Evolutionary conservation across 2,888 invertebrate species (phyloP).

Genomic region (Strigamia transsilvanica): DNA sequence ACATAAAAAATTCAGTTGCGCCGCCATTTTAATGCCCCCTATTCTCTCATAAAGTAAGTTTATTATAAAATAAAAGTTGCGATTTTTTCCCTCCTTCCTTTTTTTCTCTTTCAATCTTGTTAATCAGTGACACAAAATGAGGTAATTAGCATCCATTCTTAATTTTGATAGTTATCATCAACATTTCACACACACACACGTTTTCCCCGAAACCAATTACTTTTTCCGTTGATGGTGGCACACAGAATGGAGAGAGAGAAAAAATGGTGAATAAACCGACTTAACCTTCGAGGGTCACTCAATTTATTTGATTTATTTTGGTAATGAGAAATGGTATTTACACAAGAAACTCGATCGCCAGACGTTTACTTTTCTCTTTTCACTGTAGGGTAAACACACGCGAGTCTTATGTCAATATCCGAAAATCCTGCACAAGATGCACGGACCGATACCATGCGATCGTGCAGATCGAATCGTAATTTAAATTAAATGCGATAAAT

Average conservation of each 20-base stretch:
- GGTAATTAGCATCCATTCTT: constrained; percentile 2
- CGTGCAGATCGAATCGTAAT: background rate
- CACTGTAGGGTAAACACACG: background rate
- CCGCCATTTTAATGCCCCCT: constrained; percentile 10
- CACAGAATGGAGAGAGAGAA: background rate
- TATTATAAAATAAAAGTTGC: constrained; percentile 2
- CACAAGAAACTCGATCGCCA: background rate
- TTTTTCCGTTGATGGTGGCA: background rate
- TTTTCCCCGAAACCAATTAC: background rate
- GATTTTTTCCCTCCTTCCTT: background rate
- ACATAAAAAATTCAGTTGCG: constrained; percentile 19
- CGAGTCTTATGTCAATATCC: background rate
- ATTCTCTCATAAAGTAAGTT: constrained; percentile 22
- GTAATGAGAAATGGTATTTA: constrained; percentile 3
- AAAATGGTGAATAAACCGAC: background rate
- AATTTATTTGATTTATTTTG: background rate
- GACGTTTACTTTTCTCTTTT: background rate
- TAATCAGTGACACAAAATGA: background rate
- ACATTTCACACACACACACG: background rate
- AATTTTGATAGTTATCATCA: constrained; percentile 3
- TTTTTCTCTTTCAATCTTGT: constrained; percentile 3
- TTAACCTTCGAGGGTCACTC: background rate
- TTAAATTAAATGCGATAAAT: background rate
- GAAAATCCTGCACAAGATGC: background rate
- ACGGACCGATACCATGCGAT: background rate